These are phyloP conservation scores for Herpailurus yagouaroundi DNA, from an alignment of 2,113 vertebrate genomes.

Conservation along the genomic window DNA sequence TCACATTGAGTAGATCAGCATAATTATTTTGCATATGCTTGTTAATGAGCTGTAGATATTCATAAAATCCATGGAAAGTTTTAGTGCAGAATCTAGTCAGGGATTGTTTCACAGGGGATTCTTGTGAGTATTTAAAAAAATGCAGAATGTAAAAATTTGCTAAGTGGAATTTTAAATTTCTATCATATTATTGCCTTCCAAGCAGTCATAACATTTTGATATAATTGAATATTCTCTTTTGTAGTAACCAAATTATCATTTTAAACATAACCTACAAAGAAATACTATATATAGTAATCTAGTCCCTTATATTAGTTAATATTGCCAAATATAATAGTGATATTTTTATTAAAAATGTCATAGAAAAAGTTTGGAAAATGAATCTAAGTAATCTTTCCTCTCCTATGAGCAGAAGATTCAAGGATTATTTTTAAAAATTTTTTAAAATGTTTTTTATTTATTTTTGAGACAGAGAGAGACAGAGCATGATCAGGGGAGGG, in stretches of 20 bases:
- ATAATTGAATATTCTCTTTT: slow-evolving; percentile 6
- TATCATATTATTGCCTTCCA: slow-evolving; percentile 6
- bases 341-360: not conserved
- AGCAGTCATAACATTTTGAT: slow-evolving; percentile 25
- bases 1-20: not conserved
- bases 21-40: not conserved
- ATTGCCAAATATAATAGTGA: not conserved
- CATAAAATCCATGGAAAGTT: not conserved
- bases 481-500: no score
- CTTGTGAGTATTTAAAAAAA: not conserved
- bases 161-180: slow-evolving; percentile 6
- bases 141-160: slow-evolving; percentile 13
- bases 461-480: no score
- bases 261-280: not conserved
- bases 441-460: no score
- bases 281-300: not conserved
- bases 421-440: not conserved
- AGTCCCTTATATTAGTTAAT: not conserved
- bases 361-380: not conserved
- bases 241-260: not conserved
- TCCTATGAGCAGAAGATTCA: not conserved
- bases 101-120: not conserved
- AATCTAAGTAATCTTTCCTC: not conserved
- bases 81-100: not conserved
- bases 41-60: not conserved